Conservation (phyloP, 2,113 vertebrate species). For the Pseudopipra pipra region DNA sequence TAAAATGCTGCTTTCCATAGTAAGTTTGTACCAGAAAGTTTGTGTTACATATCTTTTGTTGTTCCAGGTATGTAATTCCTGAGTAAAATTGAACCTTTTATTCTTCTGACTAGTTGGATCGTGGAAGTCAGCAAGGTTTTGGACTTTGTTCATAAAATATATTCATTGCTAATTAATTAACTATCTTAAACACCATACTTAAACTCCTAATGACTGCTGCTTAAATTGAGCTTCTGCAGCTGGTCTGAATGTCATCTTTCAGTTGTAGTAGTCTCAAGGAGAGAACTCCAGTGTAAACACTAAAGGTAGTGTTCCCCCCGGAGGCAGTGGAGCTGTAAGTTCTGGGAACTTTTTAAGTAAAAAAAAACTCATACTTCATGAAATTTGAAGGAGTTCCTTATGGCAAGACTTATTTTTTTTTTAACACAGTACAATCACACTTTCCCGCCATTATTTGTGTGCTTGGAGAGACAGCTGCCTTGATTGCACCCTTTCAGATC, state of each 20-base stretch:
- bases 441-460: background rate
- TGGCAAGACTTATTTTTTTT: background rate
- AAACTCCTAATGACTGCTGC: background rate
- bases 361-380: background rate
- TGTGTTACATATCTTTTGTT: background rate
- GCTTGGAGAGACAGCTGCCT: background rate
- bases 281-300: background rate
- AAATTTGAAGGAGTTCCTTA: background rate
- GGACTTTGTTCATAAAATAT: background rate
- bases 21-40: background rate
- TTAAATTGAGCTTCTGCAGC: background rate
- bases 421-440: background rate
- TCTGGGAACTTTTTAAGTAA: background rate
- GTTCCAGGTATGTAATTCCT: background rate
- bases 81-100: background rate
- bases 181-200: background rate
- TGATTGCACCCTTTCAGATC: background rate
- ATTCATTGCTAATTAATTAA: background rate
- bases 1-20: background rate
- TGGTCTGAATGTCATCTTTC: background rate
- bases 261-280: background rate
- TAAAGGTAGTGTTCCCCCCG: background rate
- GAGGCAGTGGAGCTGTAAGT: background rate
- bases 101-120: background rate
- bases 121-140: background rate